Evolutionary conservation across 2,888 invertebrate species (phyloP).

Genomic region (Teinopalpus imperialis): DNA sequence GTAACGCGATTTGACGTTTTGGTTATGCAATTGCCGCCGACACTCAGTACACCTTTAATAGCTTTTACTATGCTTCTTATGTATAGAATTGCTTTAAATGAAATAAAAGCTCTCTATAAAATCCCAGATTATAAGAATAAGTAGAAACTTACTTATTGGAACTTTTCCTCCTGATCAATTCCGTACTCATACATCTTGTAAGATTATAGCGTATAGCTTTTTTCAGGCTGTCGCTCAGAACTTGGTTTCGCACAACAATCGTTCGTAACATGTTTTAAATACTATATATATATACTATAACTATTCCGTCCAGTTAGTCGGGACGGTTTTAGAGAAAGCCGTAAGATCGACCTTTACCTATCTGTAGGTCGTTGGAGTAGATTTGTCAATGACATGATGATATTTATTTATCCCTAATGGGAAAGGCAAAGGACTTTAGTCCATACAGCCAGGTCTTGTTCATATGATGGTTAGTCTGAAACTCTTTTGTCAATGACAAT

Average conservation of each 20-base stretch:
- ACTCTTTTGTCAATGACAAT: conserved; percentile 19
- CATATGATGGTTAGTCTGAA: too few relatives aligned
- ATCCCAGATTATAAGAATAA: conserved; percentile 27
- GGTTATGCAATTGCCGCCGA: conserved; percentile 72
- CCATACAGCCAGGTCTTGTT: too few relatives aligned
- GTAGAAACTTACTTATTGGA: conserved; percentile 78
- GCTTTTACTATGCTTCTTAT: conserved; percentile 1
- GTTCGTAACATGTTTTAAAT: conserved; percentile 86
- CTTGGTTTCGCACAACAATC: conserved; percentile 86
- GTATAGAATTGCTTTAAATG: neutral
- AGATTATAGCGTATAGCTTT: conserved; percentile 82
- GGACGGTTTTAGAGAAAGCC: conserved; percentile 60
- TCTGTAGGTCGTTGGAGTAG: conserved; percentile 69
- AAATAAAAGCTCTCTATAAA: conserved; percentile 4
- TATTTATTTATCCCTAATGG: too few relatives aligned
- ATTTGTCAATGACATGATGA: too few relatives aligned
- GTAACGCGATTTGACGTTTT: conserved; percentile 65
- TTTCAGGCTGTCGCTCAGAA: conserved; percentile 83
- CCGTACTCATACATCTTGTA: conserved; percentile 82
- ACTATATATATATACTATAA: conserved; percentile 44
- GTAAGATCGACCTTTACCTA: conserved; percentile 71
- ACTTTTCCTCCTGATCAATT: conserved; percentile 83
- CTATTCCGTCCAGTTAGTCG: conserved; percentile 64
- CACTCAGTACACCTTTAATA: conserved; percentile 27
- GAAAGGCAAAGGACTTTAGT: too few relatives aligned